A percentile compares a stretch with the other conserved stretches of the same genome.
These are phyloP conservation scores for Megaleporinus macrocephalus DNA, from an alignment of 2,113 vertebrate species.

Conservation along the genomic window DNA sequence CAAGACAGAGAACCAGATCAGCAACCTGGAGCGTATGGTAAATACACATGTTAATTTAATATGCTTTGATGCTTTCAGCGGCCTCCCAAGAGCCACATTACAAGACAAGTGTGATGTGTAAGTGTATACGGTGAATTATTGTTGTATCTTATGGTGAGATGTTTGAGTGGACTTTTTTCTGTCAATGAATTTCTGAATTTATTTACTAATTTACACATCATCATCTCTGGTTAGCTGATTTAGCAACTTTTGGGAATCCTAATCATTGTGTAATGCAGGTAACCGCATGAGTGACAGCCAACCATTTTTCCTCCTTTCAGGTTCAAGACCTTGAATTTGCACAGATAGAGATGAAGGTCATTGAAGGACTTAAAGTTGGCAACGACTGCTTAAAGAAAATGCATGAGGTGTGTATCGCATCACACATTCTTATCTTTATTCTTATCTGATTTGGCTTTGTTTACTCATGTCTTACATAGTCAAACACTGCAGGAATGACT, in stretches of 20 bases:
- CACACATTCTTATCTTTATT: neutral
- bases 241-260: neutral
- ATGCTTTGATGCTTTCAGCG: too few relatives aligned
- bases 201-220: too few relatives aligned
- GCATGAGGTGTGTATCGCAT: constrained; percentile 85
- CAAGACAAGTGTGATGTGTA: too few relatives aligned
- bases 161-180: too few relatives aligned
- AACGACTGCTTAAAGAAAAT: constrained; percentile 96
- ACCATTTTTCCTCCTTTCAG: constrained; percentile 66
- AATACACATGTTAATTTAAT: constrained; percentile 36
- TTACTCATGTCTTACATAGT: neutral
- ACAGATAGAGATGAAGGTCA: constrained; percentile 94
- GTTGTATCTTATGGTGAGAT: too few relatives aligned
- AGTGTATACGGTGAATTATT: too few relatives aligned
- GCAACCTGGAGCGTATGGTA: constrained; percentile 95
- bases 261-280: neutral
- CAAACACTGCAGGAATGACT: too few relatives aligned
- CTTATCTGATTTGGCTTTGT: neutral
- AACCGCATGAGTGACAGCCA: neutral
- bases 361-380: constrained; percentile 91
- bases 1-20: constrained; percentile 92
- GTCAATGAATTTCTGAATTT: too few relatives aligned
- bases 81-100: too few relatives aligned
- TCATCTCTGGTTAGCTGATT: too few relatives aligned
- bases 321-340: constrained; percentile 96